A percentile compares a stretch with the other conserved stretches of the same genome.
Evolutionary conservation across 2,113 vertebrate species (phyloP).

Genomic region (Oxyruncus cristatus): DNA sequence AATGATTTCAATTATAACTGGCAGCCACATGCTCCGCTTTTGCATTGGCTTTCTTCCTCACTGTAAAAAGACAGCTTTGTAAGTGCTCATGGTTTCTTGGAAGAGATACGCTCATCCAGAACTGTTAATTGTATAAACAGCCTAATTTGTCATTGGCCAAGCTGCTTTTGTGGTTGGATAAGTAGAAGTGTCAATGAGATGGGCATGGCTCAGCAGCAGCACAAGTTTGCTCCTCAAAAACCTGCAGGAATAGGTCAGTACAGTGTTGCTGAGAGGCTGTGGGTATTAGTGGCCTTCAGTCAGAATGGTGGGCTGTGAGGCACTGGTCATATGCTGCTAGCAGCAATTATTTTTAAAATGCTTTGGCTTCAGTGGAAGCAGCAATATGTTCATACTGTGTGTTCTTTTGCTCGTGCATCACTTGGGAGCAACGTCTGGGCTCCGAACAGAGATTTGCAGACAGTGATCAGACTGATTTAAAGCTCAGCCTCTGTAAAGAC

Average conservation of each 20-base stretch:
- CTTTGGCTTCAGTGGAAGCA: background rate
- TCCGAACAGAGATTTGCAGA: background rate
- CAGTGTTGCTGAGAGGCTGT: background rate
- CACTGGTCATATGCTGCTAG: background rate
- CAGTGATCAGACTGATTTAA: background rate
- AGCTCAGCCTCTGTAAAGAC: background rate
- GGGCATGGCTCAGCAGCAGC: background rate
- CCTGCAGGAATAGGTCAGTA: background rate
- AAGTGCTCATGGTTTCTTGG: background rate
- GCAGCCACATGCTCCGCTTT: background rate
- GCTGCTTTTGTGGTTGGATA: background rate
- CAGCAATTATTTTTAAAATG: background rate
- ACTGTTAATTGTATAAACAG: background rate
- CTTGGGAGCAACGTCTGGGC: background rate
- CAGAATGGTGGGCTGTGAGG: background rate
- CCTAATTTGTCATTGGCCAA: background rate
- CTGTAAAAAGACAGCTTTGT: background rate
- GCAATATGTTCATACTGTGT: background rate
- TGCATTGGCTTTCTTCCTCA: background rate
- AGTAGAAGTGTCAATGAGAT: background rate
- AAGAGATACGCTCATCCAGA: background rate
- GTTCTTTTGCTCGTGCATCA: background rate
- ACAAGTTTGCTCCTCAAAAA: background rate
- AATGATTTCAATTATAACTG: slow-evolving; percentile 55
- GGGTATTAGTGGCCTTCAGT: background rate